Evolutionary conservation across 92 coral and sea anemone species (phyloP).

Genomic region (Parazoanthus swiftii): DNA sequence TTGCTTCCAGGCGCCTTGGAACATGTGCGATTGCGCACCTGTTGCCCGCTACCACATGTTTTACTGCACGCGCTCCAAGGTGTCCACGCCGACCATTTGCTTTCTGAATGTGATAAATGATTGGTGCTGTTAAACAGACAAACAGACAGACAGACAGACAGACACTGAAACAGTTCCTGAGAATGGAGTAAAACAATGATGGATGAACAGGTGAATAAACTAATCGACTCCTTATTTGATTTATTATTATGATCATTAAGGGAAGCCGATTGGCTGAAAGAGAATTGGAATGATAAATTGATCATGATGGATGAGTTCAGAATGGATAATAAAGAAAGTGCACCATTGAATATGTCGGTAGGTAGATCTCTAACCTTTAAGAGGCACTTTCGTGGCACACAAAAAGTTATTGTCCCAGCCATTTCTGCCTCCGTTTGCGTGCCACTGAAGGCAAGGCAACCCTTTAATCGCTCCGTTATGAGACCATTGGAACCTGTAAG

Average conservation of each 20-base stretch:
- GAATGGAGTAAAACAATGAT: not conserved
- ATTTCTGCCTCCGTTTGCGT: conserved; percentile 38
- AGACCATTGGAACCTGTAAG: conserved; percentile 59
- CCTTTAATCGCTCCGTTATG: conserved; percentile 44
- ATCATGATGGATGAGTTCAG: no score
- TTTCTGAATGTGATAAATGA: not conserved
- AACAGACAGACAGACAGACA: not conserved
- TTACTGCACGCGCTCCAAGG: conserved; percentile 7
- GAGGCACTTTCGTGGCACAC: conserved; percentile 41
- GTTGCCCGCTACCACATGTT: conserved; percentile 18
- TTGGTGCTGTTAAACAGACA: not conserved
- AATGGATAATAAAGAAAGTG: not conserved
- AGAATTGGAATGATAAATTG: no score
- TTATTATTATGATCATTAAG: not conserved
- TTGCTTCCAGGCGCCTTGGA: not conserved
- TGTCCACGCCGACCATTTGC: conserved; percentile 14
- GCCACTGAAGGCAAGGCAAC: conserved; percentile 52
- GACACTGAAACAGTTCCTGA: not conserved
- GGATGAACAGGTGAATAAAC: not conserved
- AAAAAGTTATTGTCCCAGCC: conserved; percentile 64
- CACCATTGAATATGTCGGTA: no score
- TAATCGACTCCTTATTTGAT: no score
- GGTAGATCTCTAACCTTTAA: not conserved
- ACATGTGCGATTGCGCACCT: conserved; percentile 16
- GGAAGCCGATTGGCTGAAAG: not conserved